A percentile compares a stretch with the other conserved stretches of the same genome.
Conservation (phyloP, 2,888 invertebrate genomes). For the Cantharis flavilabris region DNA sequence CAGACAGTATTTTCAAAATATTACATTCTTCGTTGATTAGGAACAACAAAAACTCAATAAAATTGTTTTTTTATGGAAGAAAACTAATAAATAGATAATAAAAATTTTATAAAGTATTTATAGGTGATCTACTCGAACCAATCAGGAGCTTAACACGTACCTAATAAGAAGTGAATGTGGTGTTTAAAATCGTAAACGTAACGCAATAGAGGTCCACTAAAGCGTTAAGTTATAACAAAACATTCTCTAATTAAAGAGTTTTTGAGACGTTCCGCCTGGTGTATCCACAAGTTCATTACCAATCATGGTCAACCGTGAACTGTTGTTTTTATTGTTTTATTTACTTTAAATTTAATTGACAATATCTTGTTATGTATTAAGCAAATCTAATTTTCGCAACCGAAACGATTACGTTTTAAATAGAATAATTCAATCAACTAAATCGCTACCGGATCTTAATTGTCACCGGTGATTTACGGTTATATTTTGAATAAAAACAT, state of each 20-base stretch:
- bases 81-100: not conserved
- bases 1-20: not conserved
- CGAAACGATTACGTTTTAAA: constrained; percentile 51
- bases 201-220: constrained; percentile 21
- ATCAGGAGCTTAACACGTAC: constrained; percentile 18
- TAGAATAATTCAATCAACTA: constrained; percentile 51
- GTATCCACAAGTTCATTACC: constrained; percentile 52
- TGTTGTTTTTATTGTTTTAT: constrained; percentile 38
- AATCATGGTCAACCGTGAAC: constrained; percentile 45
- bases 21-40: not conserved
- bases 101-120: not conserved
- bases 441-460: constrained; percentile 36
- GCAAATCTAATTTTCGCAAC: constrained; percentile 50
- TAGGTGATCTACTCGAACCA: constrained; percentile 5
- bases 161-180: constrained; percentile 27
- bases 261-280: constrained; percentile 51
- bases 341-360: constrained; percentile 48
- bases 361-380: constrained; percentile 48
- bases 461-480: not conserved
- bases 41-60: not conserved
- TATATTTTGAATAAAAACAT: not conserved
- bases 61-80: not conserved
- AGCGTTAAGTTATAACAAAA: constrained; percentile 39
- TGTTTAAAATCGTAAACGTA: constrained; percentile 16
- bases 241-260: constrained; percentile 52